Evolutionary conservation across 2,888 invertebrate genomes (phyloP).

Genomic region (Volucella bombylans): DNA sequence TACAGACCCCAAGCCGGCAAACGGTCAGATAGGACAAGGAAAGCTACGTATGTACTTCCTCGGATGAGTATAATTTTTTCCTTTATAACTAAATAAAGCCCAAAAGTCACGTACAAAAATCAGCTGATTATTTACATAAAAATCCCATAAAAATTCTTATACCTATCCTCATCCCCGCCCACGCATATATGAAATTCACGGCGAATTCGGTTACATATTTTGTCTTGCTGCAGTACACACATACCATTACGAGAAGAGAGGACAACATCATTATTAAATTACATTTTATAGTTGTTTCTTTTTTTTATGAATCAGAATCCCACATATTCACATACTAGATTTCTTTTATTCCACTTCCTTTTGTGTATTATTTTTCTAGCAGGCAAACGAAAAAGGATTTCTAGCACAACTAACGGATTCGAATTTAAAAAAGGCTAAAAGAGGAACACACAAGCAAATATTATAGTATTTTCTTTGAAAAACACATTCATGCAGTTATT

Average conservation of each 20-base stretch:
- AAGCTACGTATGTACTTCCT: background rate
- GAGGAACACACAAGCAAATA: constrained; percentile 11
- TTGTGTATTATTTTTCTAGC: constrained; percentile 2
- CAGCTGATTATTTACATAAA: constrained; percentile 74
- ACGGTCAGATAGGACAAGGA: constrained; percentile 48
- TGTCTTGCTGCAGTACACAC: constrained; percentile 28
- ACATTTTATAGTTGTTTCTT: constrained; percentile 36
- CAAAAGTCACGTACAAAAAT: constrained; percentile 71
- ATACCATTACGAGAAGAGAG: constrained; percentile 34
- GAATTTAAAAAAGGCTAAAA: constrained; percentile 8
- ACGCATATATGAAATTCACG: constrained; percentile 54
- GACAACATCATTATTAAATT: constrained; percentile 59
- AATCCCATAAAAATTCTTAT: constrained; percentile 70
- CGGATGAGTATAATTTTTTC: too few relatives aligned
- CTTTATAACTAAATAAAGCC: constrained; percentile 27
- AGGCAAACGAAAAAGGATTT: constrained; percentile 1
- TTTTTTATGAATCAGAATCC: constrained; percentile 56
- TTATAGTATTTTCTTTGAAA: constrained; percentile 17
- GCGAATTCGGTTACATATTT: constrained; percentile 36
- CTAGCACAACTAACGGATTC: constrained; percentile 52
- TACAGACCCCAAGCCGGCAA: constrained; percentile 43
- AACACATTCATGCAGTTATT: background rate
- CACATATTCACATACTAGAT: background rate
- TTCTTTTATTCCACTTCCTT: background rate
- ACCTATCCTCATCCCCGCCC: constrained; percentile 14